Conservation (phyloP, 2,888 invertebrate species). For the Hirtodrosophila alboralis region DNA sequence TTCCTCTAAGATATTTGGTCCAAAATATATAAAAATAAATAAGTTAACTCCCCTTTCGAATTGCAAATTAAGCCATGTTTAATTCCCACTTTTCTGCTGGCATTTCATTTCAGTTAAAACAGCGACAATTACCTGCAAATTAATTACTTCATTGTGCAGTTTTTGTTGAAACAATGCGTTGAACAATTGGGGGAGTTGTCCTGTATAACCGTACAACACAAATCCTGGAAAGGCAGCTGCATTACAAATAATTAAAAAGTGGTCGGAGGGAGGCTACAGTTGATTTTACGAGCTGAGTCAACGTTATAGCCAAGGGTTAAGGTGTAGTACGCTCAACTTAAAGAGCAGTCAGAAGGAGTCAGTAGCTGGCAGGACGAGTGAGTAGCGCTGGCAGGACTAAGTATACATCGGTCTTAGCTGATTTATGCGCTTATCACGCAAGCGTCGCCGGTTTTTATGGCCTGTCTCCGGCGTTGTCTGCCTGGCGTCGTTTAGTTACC, state of each 20-base stretch:
- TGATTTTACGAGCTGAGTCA: constrained; percentile 19
- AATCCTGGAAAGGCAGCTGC: constrained; percentile 14
- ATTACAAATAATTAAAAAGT: constrained; percentile 57
- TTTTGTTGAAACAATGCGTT: constrained; percentile 4
- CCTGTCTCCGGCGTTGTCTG: constrained; percentile 59
- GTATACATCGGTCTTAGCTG: constrained; percentile 43
- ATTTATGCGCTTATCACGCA: constrained; percentile 77
- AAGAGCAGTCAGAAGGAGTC: constrained; percentile 12
- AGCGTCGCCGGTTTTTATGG: constrained; percentile 73
- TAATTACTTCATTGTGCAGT: constrained; percentile 45
- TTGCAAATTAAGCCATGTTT: background rate
- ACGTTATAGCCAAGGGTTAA: constrained; percentile 35
- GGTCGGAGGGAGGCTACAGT: constrained; percentile 3
- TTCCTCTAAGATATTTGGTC: no score
- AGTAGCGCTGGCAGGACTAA: constrained; percentile 9
- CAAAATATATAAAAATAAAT: no score
- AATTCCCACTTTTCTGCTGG: background rate
- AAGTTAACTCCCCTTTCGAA: no score
- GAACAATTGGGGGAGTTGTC: constrained; percentile 8
- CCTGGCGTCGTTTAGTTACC: constrained; percentile 62
- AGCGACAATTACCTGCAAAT: constrained; percentile 42
- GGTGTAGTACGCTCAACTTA: constrained; percentile 9
- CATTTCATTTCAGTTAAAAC: constrained; percentile 39
- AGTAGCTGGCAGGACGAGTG: background rate
- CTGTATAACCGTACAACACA: background rate